Conservation (phyloP, 2,888 invertebrate genomes). For the Norana najaformis region DNA sequence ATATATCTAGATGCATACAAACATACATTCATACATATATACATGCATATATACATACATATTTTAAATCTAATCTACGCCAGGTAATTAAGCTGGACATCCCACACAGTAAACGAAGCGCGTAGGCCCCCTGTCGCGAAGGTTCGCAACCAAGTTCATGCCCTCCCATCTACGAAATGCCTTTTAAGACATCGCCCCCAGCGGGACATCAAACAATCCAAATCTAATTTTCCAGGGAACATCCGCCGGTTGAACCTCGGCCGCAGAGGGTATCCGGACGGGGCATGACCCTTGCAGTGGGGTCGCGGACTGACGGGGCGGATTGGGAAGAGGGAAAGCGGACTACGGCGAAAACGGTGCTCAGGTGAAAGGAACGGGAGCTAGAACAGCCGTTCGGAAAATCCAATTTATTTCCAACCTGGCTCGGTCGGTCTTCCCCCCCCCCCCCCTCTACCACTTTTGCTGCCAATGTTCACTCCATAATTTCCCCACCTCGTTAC, state of each 20-base stretch:
- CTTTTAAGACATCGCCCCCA: neutral
- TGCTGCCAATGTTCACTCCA: neutral
- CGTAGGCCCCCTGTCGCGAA: neutral
- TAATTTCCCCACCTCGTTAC: neutral
- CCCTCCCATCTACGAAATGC: neutral
- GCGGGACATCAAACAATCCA: constrained; percentile 5
- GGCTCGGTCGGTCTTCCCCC: neutral
- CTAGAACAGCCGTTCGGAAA: constrained; percentile 7
- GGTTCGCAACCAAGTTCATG: neutral
- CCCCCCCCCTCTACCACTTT: neutral
- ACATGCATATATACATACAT: constrained; percentile 4
- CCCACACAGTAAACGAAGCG: constrained; percentile 15
- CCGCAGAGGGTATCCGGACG: constrained; percentile 21
- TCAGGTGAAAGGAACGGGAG: constrained; percentile 8
- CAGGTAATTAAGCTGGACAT: neutral
- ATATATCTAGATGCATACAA: neutral
- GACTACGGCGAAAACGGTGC: neutral
- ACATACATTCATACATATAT: constrained; percentile 26
- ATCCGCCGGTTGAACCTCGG: neutral
- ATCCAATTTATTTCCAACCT: constrained; percentile 26
- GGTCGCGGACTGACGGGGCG: constrained; percentile 9
- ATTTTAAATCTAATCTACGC: constrained; percentile 19
- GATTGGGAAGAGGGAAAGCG: neutral
- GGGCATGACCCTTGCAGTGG: constrained; percentile 8
- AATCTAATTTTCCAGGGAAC: constrained; percentile 23